phyloP scores from a whole-genome alignment of 2,888 invertebrate genomes.

The Aquatica leii region DNA sequence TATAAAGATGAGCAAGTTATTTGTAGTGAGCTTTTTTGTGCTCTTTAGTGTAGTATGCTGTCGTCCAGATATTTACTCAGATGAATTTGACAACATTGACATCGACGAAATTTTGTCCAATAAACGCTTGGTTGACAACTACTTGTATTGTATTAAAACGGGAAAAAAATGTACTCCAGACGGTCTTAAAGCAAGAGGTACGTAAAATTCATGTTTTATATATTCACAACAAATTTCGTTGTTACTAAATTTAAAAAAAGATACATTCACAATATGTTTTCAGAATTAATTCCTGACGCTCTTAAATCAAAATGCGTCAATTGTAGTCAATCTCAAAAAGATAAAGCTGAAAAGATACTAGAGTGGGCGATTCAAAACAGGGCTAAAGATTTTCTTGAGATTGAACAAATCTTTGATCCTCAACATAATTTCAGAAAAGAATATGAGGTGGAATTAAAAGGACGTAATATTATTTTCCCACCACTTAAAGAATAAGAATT shows the following conservation, averaged over 20 bases:
- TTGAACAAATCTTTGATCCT: constrained; percentile 75
- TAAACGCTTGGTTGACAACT: constrained; percentile 69
- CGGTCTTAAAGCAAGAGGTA: constrained; percentile 74
- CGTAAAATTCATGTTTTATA: too few species aligned
- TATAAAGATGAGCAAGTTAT: too few species aligned
- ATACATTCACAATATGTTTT: not conserved
- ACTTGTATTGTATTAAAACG: constrained; percentile 71
- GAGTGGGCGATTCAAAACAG: constrained; percentile 72
- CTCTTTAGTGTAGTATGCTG: not conserved
- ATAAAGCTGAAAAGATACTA: constrained; percentile 71
- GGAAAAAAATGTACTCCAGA: constrained; percentile 72
- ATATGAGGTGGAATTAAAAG: constrained; percentile 67
- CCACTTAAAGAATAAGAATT: too few species aligned
- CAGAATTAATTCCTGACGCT: constrained; percentile 75
- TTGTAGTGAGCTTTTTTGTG: not conserved
- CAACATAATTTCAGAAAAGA: constrained; percentile 70
- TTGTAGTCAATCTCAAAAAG: constrained; percentile 72
- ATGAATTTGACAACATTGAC: constrained; percentile 70
- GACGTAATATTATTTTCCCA: constrained; percentile 44
- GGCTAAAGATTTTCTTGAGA: constrained; percentile 68
- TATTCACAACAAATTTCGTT: too few species aligned
- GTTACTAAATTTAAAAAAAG: too few species aligned
- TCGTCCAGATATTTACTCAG: not conserved
- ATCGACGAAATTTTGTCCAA: constrained; percentile 71
- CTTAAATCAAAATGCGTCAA: constrained; percentile 71